Evolutionary conservation across 92 coral and sea anemone genomes (phyloP), one percentile per base, ranked within the genome.

Genomic region (Muricea muricata): DNA sequence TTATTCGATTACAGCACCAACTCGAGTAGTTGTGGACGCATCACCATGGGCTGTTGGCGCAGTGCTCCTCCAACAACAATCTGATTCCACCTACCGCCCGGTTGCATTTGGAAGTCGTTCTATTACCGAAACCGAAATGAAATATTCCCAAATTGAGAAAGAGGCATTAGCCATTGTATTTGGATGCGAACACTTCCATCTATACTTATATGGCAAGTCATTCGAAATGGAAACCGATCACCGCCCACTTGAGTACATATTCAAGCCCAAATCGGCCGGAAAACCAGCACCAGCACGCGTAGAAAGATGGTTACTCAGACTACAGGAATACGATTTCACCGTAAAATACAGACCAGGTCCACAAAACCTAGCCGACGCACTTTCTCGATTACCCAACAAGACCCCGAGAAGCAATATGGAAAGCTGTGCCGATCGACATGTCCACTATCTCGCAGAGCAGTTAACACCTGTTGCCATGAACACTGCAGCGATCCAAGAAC

Each of bases 151-250:
- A 3, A 76, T 52, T 18, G 81, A 76, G 20, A 47, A 57, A 29
- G 81, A 76, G 32, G 81, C 81, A 21, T 20, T 48, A 28, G 81
- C 81, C 10, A 76, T 74, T n/a, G 80, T 74, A 10, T 48, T 37
- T 18, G 93, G 89, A 39, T 90, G 91, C 23, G 91, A 90, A 68
- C 91, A 84, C 29, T 87, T 91, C 58, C 85, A 91, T 76, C 48
- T 9, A 32, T 91, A 91, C 30, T 80, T 90, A 0, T 86, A 83
- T 61, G 91, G 89, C 0, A 84, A 86, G 84, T 28, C 15, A 1
- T 87, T 91, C 14, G 91, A 87, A 52, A 65, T 84, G 21, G 87
- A 91, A 65, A 87, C 87, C 17, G 91, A 87, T 25, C 84, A 90
- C 47, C 74, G 71, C 28, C 91, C 91, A 7, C 86, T 87, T 0